Base-by-base conservation (phyloP, 2,797 vertebrate species). In the Hylomyscus alleni region DNA sequence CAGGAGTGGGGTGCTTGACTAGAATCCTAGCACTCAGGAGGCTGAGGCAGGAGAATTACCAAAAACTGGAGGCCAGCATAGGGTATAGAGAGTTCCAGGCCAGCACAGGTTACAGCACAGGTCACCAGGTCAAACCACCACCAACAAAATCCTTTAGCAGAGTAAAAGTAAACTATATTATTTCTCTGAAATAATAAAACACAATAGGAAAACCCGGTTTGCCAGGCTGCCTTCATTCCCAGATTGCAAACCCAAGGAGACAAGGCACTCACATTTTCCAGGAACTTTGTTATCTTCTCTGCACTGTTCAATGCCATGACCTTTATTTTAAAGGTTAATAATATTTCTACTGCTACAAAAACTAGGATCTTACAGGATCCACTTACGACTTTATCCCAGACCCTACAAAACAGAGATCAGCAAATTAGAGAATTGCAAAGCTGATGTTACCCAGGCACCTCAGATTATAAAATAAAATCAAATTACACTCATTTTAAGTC, bases 331-430 rank as follows among this genome's bases (percentile, higher is more conserved):
- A 99, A 99, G 96, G 99, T 99, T 96, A 99, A 98, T 93, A 99
- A 97, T 97, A 99, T 99, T 98, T 99, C 99, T 98, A 99, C 91
- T 60, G 99, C 99, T 89, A 99, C 99, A 88, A 99, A 99, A 91
- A 99, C 99, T 17, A 99, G 98, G 98, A 99, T 99, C 98, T 99
- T 99, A 98, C 99, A 99, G 95, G 99, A 99, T 92, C 99, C 99
- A 58, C 99, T 99, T 96, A 99, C 99, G 96, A 99, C 99, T 98
- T 99, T 99, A 98, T 99, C 99, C 99, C 99, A 99, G 92, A 99
- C 99, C 98, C 99, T 99, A 82, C 15, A 97, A 95, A 97, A 93
- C 95, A 90, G 54, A 85, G 72, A 89, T 37, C 67, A 94, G 14
- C 85, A 95, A 95, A 89, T 69, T 65, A 89, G 31, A 94, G 44